Evolutionary conservation across 1,140 invertebrate genomes (phyloP).

Genomic region (Nylanderia fulva): DNA sequence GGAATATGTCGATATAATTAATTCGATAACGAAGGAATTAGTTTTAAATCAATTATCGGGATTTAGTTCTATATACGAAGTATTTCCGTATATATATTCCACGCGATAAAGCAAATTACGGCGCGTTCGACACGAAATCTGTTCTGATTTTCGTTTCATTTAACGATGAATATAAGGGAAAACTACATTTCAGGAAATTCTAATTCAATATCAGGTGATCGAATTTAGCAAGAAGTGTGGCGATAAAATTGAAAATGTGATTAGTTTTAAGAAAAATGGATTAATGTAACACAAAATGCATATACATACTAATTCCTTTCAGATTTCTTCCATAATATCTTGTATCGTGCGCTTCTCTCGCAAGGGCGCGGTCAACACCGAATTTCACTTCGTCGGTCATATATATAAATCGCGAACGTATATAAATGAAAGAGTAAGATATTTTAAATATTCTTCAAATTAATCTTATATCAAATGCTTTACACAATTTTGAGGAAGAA

Average conservation of each 20-base stretch:
- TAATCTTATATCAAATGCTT: neutral
- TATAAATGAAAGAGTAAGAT: neutral
- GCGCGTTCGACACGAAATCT: neutral
- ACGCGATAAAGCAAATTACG: neutral
- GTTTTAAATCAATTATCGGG: neutral
- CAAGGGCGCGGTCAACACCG: constrained; percentile 69
- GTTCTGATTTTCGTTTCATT: neutral
- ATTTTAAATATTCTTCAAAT: neutral
- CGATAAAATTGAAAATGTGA: neutral
- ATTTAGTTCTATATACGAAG: neutral
- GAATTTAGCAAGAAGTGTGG: neutral
- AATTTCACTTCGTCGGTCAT: constrained; percentile 51
- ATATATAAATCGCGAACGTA: constrained; percentile 16
- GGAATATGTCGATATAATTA: neutral
- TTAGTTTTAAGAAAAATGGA: constrained; percentile 21
- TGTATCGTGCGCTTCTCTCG: neutral
- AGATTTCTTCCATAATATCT: constrained; percentile 28
- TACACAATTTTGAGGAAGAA: neutral
- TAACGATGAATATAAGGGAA: neutral
- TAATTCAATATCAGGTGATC: neutral
- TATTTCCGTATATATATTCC: neutral
- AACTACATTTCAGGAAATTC: neutral
- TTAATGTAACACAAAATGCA: neutral
- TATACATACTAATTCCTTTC: neutral
- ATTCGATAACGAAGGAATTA: neutral